Evolutionary conservation across 2,888 invertebrate genomes (phyloP), one percentile per base, ranked within the genome.

Genomic region (Helobdella robusta): DNA sequence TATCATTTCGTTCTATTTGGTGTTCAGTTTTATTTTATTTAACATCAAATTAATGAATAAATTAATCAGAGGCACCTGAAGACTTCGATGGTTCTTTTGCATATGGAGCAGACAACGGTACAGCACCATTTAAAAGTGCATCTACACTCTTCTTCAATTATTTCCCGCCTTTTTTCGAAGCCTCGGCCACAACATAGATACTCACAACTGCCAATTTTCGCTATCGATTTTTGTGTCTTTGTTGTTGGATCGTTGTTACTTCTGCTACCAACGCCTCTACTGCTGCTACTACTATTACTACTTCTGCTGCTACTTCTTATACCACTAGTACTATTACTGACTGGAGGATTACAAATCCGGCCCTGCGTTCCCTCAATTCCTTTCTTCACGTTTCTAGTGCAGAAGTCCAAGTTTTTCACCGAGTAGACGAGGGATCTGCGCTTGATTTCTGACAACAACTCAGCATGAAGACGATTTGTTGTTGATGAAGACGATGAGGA

Each of bases 61-160:
- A 15, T 50, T 6, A 50, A 4, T 59, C 32, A 59, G 20, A 23
- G 36, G 32, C 65, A 65, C 35, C 50, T 44, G 32, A 50, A 40
- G 6, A 61, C 54, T 0, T 32, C 40, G 15, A 60, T n/a, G 23
- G 32, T 32, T 4, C 36, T 23, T 5, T 52, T 25, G 46, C 66
- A 66, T 25, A 20, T 52, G 34, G 35, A 25, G 35, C 66, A 66
- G 8, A 40, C 28, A 30, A 66, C 52, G 40, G 60, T 54, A 54
- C 66, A 66, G 35, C 66, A 66, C 66, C 66, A 66, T 8, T 34
- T 46, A n/a, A 61, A 61, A 18, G 32, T 44, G 46, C 61, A 61
- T 15, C 44, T 44, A 30, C 61, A 61, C 15, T 36, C 44, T 23
- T 23, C 18, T 11, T 23, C n/a, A 8, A 34, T 28, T 25, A n/a